Evolutionary conservation across 1,140 invertebrate species (phyloP).

Genomic region (Bathynomus jamesi): DNA sequence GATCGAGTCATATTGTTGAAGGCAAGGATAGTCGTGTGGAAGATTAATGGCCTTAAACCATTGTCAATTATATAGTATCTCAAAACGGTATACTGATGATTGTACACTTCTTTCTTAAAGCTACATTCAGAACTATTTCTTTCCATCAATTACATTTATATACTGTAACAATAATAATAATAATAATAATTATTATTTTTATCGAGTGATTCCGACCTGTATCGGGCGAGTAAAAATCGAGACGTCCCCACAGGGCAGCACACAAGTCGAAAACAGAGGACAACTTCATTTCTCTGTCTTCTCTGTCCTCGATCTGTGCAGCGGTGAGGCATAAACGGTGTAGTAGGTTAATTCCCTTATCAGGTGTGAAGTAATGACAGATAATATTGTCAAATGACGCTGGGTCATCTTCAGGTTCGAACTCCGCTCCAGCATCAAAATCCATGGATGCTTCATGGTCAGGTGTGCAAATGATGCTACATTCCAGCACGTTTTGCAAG

Average conservation of each 20-base stretch:
- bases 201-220: slow-evolving; percentile 24
- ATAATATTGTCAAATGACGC: slow-evolving; percentile 44
- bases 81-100: no score
- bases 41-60: no score
- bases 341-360: slow-evolving; percentile 18
- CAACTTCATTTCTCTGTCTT: slow-evolving; percentile 12
- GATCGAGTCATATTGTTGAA: no score
- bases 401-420: no score
- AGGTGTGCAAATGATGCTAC: slow-evolving; percentile 43
- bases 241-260: slow-evolving; percentile 71
- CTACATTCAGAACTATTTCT: no score
- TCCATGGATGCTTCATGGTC: no score
- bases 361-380: slow-evolving; percentile 15
- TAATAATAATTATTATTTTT: background rate
- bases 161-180: slow-evolving; percentile 1
- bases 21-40: no score
- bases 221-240: slow-evolving; percentile 39
- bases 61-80: no score
- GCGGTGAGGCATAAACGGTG: slow-evolving; percentile 22
- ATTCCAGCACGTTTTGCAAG: slow-evolving; percentile 39
- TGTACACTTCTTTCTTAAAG: no score
- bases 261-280: slow-evolving; percentile 65
- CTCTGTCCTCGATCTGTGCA: background rate
- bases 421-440: no score
- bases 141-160: no score